A percentile compares a stretch with the other conserved stretches of the same genome.
Evolutionary conservation across 2,113 vertebrate species (phyloP).

Genomic region (Takifugu bimaculatus): DNA sequence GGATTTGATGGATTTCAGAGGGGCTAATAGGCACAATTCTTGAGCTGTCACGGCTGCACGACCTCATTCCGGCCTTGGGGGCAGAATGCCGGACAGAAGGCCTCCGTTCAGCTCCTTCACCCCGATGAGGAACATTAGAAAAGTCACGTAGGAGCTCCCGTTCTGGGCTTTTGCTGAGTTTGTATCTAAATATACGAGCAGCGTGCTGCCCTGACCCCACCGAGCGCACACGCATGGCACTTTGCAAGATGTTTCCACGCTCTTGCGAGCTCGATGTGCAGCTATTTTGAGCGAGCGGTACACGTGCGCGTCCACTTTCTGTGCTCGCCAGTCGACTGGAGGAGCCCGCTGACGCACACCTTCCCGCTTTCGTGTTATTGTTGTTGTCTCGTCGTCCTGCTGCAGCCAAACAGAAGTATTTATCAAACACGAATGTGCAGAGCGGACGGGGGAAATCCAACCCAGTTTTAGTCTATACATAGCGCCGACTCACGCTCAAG

Average conservation of each 20-base stretch:
- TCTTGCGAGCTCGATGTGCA: constrained; percentile 19
- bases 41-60: no score
- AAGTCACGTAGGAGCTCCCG: constrained; percentile 1
- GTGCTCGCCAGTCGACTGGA: constrained; percentile 17
- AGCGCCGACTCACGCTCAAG: constrained; percentile 11
- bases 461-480: constrained; percentile 27
- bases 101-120: not conserved
- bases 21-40: no score
- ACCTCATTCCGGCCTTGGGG: no score
- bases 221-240: not conserved
- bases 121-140: not conserved
- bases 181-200: constrained; percentile 5
- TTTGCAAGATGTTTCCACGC: constrained; percentile 23
- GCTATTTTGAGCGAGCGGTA: constrained; percentile 13
- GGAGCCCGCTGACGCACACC: constrained; percentile 49
- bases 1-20: no score
- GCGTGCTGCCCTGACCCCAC: not conserved
- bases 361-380: constrained; percentile 52
- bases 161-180: not conserved
- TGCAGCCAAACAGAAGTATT: constrained; percentile 39
- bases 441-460: constrained; percentile 29
- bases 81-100: not conserved
- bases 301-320: constrained; percentile 14
- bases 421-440: constrained; percentile 21
- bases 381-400: constrained; percentile 8